These are phyloP conservation scores for Mimachlamys varia DNA, from an alignment of 2,888 invertebrate genomes.

Conservation along the genomic window DNA sequence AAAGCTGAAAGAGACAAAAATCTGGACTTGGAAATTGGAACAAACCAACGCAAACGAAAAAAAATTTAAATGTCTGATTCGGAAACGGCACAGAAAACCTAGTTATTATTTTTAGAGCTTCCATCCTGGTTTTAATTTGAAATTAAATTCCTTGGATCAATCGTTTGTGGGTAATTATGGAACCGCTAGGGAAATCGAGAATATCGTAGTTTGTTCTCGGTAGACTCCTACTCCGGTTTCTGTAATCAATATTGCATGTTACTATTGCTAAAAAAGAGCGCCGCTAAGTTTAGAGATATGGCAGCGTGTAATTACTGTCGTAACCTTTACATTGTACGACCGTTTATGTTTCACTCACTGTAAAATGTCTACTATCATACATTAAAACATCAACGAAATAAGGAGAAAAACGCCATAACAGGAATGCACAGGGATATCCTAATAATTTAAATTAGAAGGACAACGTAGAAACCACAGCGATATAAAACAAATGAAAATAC, in stretches of 20 bases:
- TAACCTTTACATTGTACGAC: neutral
- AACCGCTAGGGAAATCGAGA: slow-evolving; percentile 10
- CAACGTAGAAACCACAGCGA: too few relatives aligned
- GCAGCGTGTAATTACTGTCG: neutral
- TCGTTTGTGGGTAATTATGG: neutral
- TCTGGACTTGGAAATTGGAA: neutral
- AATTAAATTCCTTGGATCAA: slow-evolving; percentile 25
- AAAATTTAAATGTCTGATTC: neutral
- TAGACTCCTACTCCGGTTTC: neutral
- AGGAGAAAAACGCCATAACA: too few relatives aligned
- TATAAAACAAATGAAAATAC: too few relatives aligned
- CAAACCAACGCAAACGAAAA: neutral
- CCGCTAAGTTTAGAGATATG: neutral
- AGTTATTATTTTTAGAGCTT: neutral
- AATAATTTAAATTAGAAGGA: too few relatives aligned
- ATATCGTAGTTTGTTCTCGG: neutral
- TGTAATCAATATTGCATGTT: neutral
- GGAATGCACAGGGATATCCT: too few relatives aligned
- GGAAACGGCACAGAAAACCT: neutral
- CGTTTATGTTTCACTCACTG: neutral
- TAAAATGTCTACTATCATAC: neutral
- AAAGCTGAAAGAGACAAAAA: neutral
- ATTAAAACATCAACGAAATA: too few relatives aligned
- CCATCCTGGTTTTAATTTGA: slow-evolving; percentile 3
- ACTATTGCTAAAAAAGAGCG: neutral